These are phyloP conservation scores for Potamilus streckersoni DNA, from an alignment of 1,140 invertebrate species.

Conservation along the genomic window DNA sequence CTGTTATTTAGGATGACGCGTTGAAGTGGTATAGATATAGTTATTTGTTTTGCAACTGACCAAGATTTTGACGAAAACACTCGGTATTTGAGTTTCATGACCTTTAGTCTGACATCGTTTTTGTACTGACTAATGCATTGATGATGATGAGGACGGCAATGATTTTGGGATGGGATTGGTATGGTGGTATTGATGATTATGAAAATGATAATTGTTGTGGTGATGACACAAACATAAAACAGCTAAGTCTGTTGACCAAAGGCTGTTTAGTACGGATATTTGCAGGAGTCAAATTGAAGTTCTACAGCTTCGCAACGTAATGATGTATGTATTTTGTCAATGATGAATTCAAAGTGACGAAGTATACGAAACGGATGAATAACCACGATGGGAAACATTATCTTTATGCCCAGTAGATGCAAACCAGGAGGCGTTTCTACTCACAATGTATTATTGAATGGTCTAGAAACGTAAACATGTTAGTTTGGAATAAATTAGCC, in stretches of 20 bases:
- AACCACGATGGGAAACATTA: background rate
- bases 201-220: background rate
- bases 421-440: slow-evolving; percentile 3
- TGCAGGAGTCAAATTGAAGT: slow-evolving; percentile 13
- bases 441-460: slow-evolving; percentile 1
- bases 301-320: slow-evolving; percentile 9
- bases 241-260: too few relatives aligned
- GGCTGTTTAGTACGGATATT: slow-evolving; percentile 12
- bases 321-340: slow-evolving; percentile 8
- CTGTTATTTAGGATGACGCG: background rate
- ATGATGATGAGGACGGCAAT: background rate
- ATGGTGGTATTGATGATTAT: background rate
- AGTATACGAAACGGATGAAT: slow-evolving; percentile 8
- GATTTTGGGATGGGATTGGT: background rate
- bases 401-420: slow-evolving; percentile 4
- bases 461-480: slow-evolving; percentile 11
- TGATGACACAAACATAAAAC: background rate
- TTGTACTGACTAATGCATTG: too few relatives aligned
- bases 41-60: background rate
- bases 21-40: background rate
- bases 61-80: background rate
- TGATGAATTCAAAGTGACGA: slow-evolving; percentile 12
- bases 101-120: too few relatives aligned
- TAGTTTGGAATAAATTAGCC: background rate
- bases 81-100: too few relatives aligned